phyloP scores from a whole-genome alignment of 2,113 vertebrate species.

The Tonatia bakeri region DNA sequence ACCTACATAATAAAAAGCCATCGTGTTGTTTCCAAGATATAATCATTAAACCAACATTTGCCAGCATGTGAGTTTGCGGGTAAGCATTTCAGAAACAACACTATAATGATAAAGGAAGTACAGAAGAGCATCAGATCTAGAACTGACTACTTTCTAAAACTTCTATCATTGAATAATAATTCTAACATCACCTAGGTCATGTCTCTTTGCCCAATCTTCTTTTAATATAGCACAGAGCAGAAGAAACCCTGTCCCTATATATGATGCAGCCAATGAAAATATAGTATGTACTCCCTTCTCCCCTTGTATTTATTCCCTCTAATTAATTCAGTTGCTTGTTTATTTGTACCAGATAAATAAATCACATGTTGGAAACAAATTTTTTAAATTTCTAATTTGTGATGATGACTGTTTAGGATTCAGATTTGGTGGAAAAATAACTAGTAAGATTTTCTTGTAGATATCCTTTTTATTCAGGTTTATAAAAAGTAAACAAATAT shows the following conservation, averaged over 20 bases:
- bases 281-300: rapidly evolving
- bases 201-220: neutral
- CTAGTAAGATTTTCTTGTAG: neutral
- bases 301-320: neutral
- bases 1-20: neutral
- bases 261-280: neutral
- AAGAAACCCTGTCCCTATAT: neutral
- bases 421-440: neutral
- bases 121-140: neutral
- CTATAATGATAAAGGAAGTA: neutral
- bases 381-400: neutral
- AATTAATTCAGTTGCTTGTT: neutral
- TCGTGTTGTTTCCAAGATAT: neutral
- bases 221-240: neutral
- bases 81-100: neutral
- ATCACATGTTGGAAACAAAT: neutral
- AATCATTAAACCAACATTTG: neutral
- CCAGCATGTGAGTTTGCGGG: neutral
- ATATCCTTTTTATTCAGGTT: neutral
- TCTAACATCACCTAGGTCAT: neutral
- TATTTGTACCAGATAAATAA: neutral
- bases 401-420: neutral
- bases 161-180: neutral
- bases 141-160: neutral
- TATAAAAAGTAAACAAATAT: neutral